Conservation (phyloP, 2,797 vertebrate species). For the Pantherophis vulpinus region DNA sequence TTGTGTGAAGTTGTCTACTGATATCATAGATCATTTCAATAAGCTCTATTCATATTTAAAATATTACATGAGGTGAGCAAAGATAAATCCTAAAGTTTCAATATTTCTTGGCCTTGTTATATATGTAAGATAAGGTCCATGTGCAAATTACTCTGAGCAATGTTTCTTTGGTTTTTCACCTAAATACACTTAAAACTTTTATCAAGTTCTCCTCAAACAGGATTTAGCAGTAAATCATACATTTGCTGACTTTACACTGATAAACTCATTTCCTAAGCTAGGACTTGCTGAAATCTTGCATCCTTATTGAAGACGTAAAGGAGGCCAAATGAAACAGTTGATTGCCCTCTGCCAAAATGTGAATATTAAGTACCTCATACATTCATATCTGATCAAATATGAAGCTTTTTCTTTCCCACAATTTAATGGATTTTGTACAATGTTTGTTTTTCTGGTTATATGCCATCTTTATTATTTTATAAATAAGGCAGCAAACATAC, state of each 20-base stretch:
- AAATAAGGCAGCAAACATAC: not conserved
- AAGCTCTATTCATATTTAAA: not conserved
- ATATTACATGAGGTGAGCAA: not conserved
- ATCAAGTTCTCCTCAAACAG: not conserved
- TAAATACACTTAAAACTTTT: not conserved
- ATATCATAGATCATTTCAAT: not conserved
- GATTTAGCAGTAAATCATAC: not conserved
- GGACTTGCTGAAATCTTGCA: not conserved
- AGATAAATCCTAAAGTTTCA: not conserved
- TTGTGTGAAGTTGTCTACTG: not conserved
- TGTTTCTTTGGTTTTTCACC: not conserved
- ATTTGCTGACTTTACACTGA: not conserved
- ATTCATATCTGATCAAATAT: not conserved
- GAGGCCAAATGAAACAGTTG: not conserved
- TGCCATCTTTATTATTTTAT: not conserved
- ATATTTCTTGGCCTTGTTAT: not conserved
- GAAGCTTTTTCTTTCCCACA: not conserved
- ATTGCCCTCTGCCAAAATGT: not conserved
- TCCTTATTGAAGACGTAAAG: not conserved
- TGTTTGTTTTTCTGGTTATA: not conserved
- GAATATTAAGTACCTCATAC: not conserved
- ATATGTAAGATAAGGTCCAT: not conserved
- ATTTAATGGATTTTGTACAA: not conserved
- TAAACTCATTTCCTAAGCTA: not conserved
- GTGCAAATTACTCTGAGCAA: not conserved